Base-by-base conservation (phyloP, 2,888 invertebrate species). In the Stratiomys singularior region DNA sequence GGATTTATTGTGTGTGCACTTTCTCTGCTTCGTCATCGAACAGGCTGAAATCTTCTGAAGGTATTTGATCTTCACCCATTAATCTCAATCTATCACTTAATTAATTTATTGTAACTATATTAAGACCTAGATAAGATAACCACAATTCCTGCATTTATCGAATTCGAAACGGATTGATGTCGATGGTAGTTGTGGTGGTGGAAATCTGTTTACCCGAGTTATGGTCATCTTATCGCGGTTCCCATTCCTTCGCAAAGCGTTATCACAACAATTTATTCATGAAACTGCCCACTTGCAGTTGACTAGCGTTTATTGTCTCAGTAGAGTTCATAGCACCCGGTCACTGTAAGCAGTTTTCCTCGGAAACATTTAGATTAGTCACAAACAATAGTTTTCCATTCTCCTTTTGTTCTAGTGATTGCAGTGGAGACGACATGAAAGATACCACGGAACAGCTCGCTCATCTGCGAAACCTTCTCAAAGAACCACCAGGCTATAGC, bases 401-500 rank as follows among this genome's bases (percentile, higher is more conserved):
- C 28, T 64, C 27, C 30, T 66, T 66, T 37, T 37, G 37, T 37
- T 37, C 37, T 37, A 37, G 3, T 15, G 4, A 52, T 52, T 52
- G 60, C 18, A 74, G 58, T 30, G 27, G 25, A 15, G 13, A 25
- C 23, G 46, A 21, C 15, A 86, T 87, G 87, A 85, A 83, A 79
- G 83, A 83, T 67, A 86, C 86, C 5, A 83, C 84, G 0, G 81
- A 84, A 30, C 83, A 84, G 46, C 81, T 87, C 11, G 3, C 71
- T 0, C 83, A 82, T 23, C 78, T 87, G 15, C 82, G 87, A 1
- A 80, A 83, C 64, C 80, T 87, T 28, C 84, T 87, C 85, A 82
- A 83, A 77, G 81, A 81, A 13, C 80, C 81, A 18, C 79, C 79
- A 23, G 78, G 81, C 0, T 63, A 71, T 7, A 18, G 58, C 15